Evolutionary conservation across 2,888 invertebrate species (phyloP).

Genomic region (Nymphalis polychloros): DNA sequence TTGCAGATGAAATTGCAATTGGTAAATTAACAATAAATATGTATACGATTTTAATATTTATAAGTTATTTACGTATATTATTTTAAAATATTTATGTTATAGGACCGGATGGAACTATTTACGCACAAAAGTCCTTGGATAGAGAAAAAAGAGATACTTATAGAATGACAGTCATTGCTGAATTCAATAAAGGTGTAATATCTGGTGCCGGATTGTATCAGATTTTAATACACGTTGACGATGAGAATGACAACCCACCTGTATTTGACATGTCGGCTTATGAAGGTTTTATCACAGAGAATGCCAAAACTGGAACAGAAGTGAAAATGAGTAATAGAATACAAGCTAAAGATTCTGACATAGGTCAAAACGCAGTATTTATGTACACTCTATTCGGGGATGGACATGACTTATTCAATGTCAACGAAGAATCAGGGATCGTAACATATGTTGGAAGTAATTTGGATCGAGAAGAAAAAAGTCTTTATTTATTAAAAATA

Average conservation of each 20-base stretch:
- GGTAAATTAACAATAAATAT: conserved; percentile 57
- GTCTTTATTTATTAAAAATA: conserved; percentile 85
- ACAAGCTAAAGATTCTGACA: conserved; percentile 87
- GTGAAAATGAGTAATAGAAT: conserved; percentile 86
- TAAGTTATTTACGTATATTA: neutral
- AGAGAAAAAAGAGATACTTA: conserved; percentile 88
- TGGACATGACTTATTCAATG: conserved; percentile 86
- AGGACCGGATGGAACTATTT: conserved; percentile 88
- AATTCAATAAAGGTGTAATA: conserved; percentile 86
- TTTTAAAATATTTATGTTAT: conserved; percentile 37
- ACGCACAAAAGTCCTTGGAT: conserved; percentile 88
- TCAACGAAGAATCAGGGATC: conserved; percentile 84
- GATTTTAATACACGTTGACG: conserved; percentile 89
- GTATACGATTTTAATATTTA: neutral
- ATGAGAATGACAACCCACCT: conserved; percentile 94
- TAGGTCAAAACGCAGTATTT: conserved; percentile 85
- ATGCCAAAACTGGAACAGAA: conserved; percentile 86
- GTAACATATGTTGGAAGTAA: conserved; percentile 81
- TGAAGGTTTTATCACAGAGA: conserved; percentile 90
- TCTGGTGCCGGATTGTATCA: conserved; percentile 89
- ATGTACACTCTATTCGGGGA: conserved; percentile 87
- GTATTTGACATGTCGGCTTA: conserved; percentile 86
- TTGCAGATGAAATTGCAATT: conserved; percentile 89
- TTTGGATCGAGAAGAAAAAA: conserved; percentile 89
- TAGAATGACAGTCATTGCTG: conserved; percentile 89